Evolutionary conservation across 2,888 invertebrate species (phyloP).

Genomic region (Erebia ligea): DNA sequence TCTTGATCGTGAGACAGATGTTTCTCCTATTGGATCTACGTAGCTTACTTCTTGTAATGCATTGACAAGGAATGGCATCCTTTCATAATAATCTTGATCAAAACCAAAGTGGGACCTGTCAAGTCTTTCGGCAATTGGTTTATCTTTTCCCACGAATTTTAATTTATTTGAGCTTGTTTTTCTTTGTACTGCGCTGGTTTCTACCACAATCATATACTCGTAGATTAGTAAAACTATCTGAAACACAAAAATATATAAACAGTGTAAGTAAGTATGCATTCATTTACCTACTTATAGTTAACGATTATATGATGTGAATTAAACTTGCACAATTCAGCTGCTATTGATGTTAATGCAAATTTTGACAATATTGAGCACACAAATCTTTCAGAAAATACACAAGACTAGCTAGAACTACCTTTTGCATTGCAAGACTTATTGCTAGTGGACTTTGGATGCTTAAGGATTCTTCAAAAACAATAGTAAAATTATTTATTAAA

Average conservation of each 20-base stretch:
- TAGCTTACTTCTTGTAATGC: conserved; percentile 72
- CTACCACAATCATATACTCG: conserved; percentile 78
- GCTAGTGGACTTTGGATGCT: background rate
- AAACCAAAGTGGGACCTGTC: conserved; percentile 71
- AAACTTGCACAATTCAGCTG: no score
- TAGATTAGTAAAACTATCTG: conserved; percentile 81
- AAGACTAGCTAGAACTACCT: no score
- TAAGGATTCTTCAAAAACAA: background rate
- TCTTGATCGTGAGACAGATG: conserved; percentile 35
- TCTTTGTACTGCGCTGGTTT: conserved; percentile 72
- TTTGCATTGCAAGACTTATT: no score
- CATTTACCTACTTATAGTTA: background rate
- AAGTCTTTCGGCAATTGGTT: conserved; percentile 71
- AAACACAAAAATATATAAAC: conserved; percentile 48
- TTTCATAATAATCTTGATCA: conserved; percentile 76
- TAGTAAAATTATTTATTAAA: background rate
- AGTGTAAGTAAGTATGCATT: background rate
- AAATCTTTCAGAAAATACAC: no score
- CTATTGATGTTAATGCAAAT: no score
- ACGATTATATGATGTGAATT: no score
- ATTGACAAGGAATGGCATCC: conserved; percentile 76
- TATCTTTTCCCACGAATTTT: conserved; percentile 48
- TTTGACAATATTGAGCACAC: no score
- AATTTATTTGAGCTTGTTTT: conserved; percentile 48
- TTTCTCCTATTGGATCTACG: conserved; percentile 59